Base-by-base conservation (phyloP, 2,797 vertebrate species). In the Pristis pectinata region DNA sequence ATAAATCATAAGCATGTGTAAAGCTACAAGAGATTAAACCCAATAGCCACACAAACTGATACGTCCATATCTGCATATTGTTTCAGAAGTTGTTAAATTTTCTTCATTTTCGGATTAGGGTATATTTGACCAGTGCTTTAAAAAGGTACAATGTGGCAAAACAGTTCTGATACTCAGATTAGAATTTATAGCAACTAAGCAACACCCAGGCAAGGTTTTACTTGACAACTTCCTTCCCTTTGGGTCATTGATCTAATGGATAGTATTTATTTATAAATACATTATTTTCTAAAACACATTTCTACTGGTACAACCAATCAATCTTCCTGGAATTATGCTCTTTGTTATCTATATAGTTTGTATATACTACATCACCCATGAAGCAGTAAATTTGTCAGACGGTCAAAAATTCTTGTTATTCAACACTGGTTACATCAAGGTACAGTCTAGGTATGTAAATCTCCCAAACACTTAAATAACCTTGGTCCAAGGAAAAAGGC, bases 121-220 rank as follows among this genome's bases (percentile, higher is more conserved):
- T 76, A 37, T 64, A 67, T 74, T 94, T 94, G 44, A 94, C 94
- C 92, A 94, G 92, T 94, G 92, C 92, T 94, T 49, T 94, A 74
- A 74, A 74, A 94, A 94, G 70, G 49, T 76, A 94, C 70, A 56
- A 94, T 64, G 70, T 94, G 92, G 70, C 92, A 94, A 49, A 93
- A 74, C 27, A 34, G 61, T 11, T 76, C n/a, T 76, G 44, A 76
- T 76, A 27, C 76, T 34, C 27, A 4, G 24, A 72, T 49, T 93
- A 72, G 67, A 93, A 93, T 49, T 93, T 92, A 74, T 94, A 56
- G 92, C 70, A 76, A 94, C 67, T 94, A 22, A 91, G 87, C 59
- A 67, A 93, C 49, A 37, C 49, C 72, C 70, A 34, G 70, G 8
- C 37, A 94, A 53, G 0, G 30, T 94, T 94, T 17, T 56, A 44